phyloP scores from a whole-genome alignment of 2,797 vertebrate species.

The Denticeps clupeoides region DNA sequence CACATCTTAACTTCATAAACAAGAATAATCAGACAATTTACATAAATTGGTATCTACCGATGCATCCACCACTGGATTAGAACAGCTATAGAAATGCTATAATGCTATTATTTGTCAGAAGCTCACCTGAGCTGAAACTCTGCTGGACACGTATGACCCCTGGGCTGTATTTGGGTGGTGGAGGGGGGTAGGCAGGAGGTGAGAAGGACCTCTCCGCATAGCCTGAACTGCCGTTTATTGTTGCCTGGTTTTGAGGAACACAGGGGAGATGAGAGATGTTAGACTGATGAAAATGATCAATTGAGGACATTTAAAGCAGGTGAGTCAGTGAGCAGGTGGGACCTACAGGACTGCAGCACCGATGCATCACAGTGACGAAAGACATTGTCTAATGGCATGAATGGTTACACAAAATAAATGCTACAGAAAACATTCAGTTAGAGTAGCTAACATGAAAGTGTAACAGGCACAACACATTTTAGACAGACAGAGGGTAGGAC shows the following conservation, averaged over 20 bases:
- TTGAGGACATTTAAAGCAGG: background rate
- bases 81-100: no score
- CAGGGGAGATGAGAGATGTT: constrained; percentile 8
- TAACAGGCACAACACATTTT: no score
- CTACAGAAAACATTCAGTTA: no score
- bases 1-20: no score
- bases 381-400: background rate
- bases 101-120: no score
- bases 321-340: background rate
- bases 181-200: constrained; percentile 75
- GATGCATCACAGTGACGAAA: background rate
- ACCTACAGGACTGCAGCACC: constrained; percentile 3
- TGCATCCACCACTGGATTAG: no score
- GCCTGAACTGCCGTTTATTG: constrained; percentile 79
- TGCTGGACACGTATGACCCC: constrained; percentile 67
- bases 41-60: no score
- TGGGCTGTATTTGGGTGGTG: constrained; percentile 69
- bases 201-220: constrained; percentile 76
- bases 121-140: constrained; percentile 77
- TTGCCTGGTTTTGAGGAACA: constrained; percentile 70
- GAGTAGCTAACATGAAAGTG: no score
- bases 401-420: no score
- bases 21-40: no score
- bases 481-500: no score
- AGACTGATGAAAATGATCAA: no score